A percentile compares a stretch with the other conserved stretches of the same genome.
Conservation (phyloP, 2,113 vertebrate genomes). For the Egretta garzetta region DNA sequence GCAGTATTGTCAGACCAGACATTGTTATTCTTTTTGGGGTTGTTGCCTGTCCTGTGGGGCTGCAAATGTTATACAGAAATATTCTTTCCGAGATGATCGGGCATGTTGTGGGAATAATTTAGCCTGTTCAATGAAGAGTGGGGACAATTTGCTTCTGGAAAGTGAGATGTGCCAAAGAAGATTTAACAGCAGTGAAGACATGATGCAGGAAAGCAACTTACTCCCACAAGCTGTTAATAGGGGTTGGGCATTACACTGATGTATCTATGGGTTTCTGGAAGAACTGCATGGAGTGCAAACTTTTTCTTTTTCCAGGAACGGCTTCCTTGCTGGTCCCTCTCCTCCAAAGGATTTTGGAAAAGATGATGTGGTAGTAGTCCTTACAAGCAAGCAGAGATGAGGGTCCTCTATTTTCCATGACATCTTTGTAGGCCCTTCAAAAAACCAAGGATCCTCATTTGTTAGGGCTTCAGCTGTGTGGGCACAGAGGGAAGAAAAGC, state of each 20-base stretch:
- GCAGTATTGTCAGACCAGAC: background rate
- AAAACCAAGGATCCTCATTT: background rate
- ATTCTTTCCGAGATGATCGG: background rate
- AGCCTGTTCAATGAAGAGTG: background rate
- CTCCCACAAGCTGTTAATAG: background rate
- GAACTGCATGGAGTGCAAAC: background rate
- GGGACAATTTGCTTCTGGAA: background rate
- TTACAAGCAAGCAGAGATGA: background rate
- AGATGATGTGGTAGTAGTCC: background rate
- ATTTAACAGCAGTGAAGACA: background rate
- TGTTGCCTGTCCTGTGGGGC: background rate
- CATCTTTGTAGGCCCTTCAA: background rate
- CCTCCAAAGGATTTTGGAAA: background rate
- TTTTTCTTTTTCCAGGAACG: background rate
- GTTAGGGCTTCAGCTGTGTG: background rate
- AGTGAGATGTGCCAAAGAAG: background rate
- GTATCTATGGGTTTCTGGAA: background rate
- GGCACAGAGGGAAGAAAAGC: background rate
- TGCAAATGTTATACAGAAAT: background rate
- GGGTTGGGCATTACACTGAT: background rate
- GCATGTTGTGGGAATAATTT: background rate
- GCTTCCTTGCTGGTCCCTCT: background rate
- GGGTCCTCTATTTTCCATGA: background rate
- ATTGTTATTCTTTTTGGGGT: background rate
- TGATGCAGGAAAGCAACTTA: background rate